phyloP scores from a whole-genome alignment of 2,888 invertebrate species.

The Argynnis bischoffii region DNA sequence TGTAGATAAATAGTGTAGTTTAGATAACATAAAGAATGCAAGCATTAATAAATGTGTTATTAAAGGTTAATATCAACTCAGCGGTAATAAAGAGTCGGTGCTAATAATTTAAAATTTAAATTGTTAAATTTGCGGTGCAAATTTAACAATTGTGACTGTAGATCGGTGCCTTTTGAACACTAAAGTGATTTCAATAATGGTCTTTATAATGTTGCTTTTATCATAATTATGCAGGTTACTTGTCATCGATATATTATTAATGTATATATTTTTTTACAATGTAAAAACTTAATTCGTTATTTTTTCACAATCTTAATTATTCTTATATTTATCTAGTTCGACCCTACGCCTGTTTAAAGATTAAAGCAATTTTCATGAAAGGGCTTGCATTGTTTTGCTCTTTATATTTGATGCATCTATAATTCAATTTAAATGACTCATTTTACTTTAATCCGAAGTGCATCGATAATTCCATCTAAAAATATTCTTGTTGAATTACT shows the following conservation, averaged over 20 bases:
- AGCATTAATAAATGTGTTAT: conserved; percentile 20
- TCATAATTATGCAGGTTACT: background rate
- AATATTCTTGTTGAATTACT: conserved; percentile 1
- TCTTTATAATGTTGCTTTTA: background rate
- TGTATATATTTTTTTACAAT: background rate
- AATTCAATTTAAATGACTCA: too few relatives aligned
- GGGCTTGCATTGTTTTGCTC: conserved; percentile 1
- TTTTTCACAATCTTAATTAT: too few relatives aligned
- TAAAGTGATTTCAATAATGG: background rate
- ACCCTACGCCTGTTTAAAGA: conserved; percentile 4
- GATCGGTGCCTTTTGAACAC: conserved; percentile 18
- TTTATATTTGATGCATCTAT: background rate
- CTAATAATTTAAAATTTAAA: background rate
- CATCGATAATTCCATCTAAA: too few relatives aligned
- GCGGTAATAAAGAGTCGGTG: conserved; percentile 8
- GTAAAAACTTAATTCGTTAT: background rate
- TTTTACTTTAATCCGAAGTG: too few relatives aligned
- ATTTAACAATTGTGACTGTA: too few relatives aligned
- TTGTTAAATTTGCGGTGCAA: conserved; percentile 3
- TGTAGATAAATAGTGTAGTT: conserved; percentile 8
- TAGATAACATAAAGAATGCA: conserved; percentile 8
- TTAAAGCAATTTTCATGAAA: conserved; percentile 1
- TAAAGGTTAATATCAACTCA: background rate
- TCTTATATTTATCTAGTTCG: background rate
- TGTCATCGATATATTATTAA: background rate